A percentile compares a stretch with the other conserved stretches of the same genome.
Evolutionary conservation across 2,888 invertebrate genomes (phyloP).

Genomic region (Drosophila neotestacea): DNA sequence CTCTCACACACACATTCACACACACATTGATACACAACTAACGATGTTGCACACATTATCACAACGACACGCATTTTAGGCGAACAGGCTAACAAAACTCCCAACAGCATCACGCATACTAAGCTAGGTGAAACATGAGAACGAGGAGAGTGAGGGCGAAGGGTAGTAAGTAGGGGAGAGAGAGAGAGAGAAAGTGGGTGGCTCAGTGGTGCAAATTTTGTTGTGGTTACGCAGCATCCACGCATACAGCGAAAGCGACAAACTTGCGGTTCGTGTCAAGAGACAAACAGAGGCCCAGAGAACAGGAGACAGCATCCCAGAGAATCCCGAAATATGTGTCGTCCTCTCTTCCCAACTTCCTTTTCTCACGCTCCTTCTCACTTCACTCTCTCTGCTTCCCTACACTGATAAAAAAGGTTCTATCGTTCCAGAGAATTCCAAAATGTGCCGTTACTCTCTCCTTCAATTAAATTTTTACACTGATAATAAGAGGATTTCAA

Average conservation of each 20-base stretch:
- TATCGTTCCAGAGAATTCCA: too few relatives aligned
- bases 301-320: slow-evolving; percentile 36
- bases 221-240: slow-evolving; percentile 15
- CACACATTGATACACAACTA: slow-evolving; percentile 21
- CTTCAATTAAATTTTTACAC: too few relatives aligned
- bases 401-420: too few relatives aligned
- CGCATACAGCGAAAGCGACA: slow-evolving; percentile 56
- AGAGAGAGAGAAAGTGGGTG: not conserved
- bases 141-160: not conserved
- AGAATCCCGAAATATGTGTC: slow-evolving; percentile 23
- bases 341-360: not conserved
- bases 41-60: slow-evolving; percentile 70
- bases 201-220: slow-evolving; percentile 11
- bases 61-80: slow-evolving; percentile 77
- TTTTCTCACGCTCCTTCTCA: not conserved
- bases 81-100: slow-evolving; percentile 77
- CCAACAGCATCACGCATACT: slow-evolving; percentile 67
- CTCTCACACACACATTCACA: slow-evolving; percentile 20
- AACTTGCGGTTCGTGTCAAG: slow-evolving; percentile 61
- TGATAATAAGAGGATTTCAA: too few relatives aligned
- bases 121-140: slow-evolving; percentile 28
- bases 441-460: too few relatives aligned
- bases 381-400: not conserved
- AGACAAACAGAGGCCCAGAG: slow-evolving; percentile 61
- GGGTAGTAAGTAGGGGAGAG: not conserved